Conservation (phyloP, 2,888 invertebrate species). For the Hirtodrosophila duncani region DNA sequence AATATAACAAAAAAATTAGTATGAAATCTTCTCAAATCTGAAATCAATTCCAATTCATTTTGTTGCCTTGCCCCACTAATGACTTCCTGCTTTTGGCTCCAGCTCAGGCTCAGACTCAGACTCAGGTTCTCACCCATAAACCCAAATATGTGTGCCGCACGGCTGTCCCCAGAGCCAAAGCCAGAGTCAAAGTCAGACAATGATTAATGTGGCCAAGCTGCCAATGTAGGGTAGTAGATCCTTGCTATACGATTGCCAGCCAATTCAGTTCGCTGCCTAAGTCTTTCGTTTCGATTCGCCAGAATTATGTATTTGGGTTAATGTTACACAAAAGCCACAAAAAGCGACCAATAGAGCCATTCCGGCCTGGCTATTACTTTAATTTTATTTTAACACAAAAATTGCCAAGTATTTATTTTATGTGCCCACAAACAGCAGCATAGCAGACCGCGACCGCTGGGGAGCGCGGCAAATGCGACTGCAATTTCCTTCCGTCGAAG, state of each 20-base stretch:
- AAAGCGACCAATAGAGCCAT: constrained; percentile 10
- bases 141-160: constrained; percentile 36
- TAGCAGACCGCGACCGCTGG: constrained; percentile 25
- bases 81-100: constrained; percentile 51
- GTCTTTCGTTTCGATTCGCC: constrained; percentile 41
- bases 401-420: constrained; percentile 67
- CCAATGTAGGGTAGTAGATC: constrained; percentile 60
- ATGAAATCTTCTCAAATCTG: constrained; percentile 37
- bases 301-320: constrained; percentile 71
- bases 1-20: constrained; percentile 11
- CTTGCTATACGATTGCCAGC: constrained; percentile 46
- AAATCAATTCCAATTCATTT: constrained; percentile 21
- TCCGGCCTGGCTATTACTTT: constrained; percentile 52
- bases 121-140: constrained; percentile 50
- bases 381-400: constrained; percentile 65
- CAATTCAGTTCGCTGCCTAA: too few relatives aligned
- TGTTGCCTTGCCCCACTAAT: constrained; percentile 45
- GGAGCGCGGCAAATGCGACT: constrained; percentile 22
- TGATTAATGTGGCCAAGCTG: constrained; percentile 55
- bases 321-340: constrained; percentile 56
- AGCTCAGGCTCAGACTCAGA: too few relatives aligned
- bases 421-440: constrained; percentile 44
- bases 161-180: constrained; percentile 7
- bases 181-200: too few relatives aligned
- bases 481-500: constrained; percentile 66